Evolutionary conservation across 2,888 invertebrate genomes (phyloP).

Genomic region (Hydroisotoma schaefferi): DNA sequence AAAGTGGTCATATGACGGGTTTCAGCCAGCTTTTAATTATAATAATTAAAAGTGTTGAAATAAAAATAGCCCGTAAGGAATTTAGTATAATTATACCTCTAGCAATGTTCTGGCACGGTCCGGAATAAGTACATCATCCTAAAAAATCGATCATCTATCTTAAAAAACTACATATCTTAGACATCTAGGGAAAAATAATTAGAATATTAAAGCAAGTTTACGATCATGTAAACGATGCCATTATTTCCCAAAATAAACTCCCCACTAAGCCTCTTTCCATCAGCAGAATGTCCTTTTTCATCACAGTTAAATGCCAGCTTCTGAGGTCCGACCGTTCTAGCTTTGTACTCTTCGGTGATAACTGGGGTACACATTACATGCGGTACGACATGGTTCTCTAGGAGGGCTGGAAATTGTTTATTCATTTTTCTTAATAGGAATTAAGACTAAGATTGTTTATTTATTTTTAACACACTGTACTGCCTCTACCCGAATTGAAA

Average conservation of each 20-base stretch:
- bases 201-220: too few species aligned
- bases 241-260: slow-evolving; percentile 54
- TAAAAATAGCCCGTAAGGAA: too few species aligned
- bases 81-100: background rate
- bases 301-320: slow-evolving; percentile 54
- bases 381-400: slow-evolving; percentile 55
- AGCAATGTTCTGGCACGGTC: slow-evolving; percentile 48
- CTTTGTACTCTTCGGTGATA: slow-evolving; percentile 53
- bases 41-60: slow-evolving; percentile 53
- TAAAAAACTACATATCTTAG: too few species aligned
- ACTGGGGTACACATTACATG: slow-evolving; percentile 55
- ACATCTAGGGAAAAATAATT: too few species aligned
- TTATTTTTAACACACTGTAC: background rate
- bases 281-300: slow-evolving; percentile 52
- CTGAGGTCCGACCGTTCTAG: slow-evolving; percentile 52
- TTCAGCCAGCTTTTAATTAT: slow-evolving; percentile 53
- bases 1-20: slow-evolving; percentile 53
- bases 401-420: slow-evolving; percentile 53
- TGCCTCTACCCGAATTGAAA: background rate
- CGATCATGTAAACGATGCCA: slow-evolving; percentile 56
- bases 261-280: slow-evolving; percentile 51
- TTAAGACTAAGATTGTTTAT: background rate
- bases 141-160: too few species aligned
- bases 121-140: slow-evolving; percentile 55
- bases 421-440: background rate